Percentiles rank a stretch among this genome's conserved stretches.
Conservation (phyloP, 92 coral and sea anemone species). For the Pocillopora meandrina region DNA sequence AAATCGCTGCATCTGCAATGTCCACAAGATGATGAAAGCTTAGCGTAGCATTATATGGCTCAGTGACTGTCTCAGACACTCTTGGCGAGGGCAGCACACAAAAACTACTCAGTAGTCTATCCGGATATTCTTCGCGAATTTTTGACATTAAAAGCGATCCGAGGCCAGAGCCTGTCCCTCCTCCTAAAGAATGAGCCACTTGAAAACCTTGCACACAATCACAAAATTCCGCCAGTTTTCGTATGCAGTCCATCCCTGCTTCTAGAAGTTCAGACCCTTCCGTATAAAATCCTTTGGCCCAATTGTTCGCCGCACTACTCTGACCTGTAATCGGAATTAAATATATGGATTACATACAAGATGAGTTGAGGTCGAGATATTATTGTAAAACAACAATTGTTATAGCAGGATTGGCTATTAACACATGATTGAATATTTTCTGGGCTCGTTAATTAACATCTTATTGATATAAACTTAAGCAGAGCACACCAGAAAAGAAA, state of each 20-base stretch:
- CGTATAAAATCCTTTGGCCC: conserved; percentile 95
- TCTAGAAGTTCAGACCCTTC: conserved; percentile 89
- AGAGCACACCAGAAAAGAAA: too few species aligned
- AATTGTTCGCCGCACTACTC: conserved; percentile 91
- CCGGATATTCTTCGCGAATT: conserved; percentile 91
- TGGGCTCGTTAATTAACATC: too few species aligned
- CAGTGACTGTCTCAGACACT: conserved; percentile 95
- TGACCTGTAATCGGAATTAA: conserved; percentile 55
- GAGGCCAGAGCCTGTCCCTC: conserved; percentile 91
- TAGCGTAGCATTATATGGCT: conserved; percentile 94
- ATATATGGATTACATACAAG: not conserved
- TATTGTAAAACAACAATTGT: too few species aligned
- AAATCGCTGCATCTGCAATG: conserved; percentile 85
- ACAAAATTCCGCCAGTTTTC: conserved; percentile 84
- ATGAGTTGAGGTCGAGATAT: not conserved
- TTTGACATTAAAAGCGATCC: conserved; percentile 85
- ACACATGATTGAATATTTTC: too few species aligned
- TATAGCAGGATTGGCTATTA: too few species aligned
- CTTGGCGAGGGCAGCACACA: conserved; percentile 90
- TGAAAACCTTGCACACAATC: conserved; percentile 93
- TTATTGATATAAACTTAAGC: too few species aligned
- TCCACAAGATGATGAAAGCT: conserved; percentile 93
- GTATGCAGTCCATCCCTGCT: conserved; percentile 86
- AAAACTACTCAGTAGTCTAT: conserved; percentile 82
- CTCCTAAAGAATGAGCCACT: conserved; percentile 87